Evolutionary conservation across 2,888 invertebrate species (phyloP).

Genomic region (Orthonychiurus folsomi): DNA sequence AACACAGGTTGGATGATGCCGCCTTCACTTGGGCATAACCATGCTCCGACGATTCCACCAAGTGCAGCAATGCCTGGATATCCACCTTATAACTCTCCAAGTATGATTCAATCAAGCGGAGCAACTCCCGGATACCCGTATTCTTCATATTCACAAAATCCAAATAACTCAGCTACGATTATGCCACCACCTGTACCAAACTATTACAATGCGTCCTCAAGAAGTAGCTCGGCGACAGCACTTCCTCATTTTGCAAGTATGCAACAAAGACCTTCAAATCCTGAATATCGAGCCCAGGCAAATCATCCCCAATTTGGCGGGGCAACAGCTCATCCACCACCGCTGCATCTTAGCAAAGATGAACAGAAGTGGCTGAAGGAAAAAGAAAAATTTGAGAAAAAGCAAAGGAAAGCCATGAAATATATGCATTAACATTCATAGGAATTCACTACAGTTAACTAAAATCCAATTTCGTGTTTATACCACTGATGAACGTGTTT

Average conservation of each 20-base stretch:
- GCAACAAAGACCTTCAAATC: background rate
- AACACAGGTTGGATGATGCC: too few relatives aligned
- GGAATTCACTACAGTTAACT: background rate
- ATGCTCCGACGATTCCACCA: too few relatives aligned
- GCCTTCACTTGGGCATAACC: too few relatives aligned
- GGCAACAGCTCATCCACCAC: background rate
- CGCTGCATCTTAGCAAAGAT: background rate
- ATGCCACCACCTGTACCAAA: background rate
- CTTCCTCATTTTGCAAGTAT: too few relatives aligned
- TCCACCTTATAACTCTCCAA: too few relatives aligned
- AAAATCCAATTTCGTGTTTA: background rate
- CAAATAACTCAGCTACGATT: too few relatives aligned
- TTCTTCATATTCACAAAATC: too few relatives aligned
- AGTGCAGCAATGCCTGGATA: too few relatives aligned
- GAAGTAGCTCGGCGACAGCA: background rate
- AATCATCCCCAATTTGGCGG: background rate
- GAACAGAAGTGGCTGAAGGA: background rate
- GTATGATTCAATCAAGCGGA: too few relatives aligned
- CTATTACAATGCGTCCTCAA: background rate
- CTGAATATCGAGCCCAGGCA: background rate
- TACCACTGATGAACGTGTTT: too few relatives aligned
- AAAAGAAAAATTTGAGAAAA: background rate
- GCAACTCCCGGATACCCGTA: too few relatives aligned
- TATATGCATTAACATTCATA: background rate
- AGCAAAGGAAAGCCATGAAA: background rate